Percentiles rank a stretch among this genome's conserved stretches.
Conservation (phyloP, 2,113 vertebrate species). For the Leucopsar rothschildi region DNA sequence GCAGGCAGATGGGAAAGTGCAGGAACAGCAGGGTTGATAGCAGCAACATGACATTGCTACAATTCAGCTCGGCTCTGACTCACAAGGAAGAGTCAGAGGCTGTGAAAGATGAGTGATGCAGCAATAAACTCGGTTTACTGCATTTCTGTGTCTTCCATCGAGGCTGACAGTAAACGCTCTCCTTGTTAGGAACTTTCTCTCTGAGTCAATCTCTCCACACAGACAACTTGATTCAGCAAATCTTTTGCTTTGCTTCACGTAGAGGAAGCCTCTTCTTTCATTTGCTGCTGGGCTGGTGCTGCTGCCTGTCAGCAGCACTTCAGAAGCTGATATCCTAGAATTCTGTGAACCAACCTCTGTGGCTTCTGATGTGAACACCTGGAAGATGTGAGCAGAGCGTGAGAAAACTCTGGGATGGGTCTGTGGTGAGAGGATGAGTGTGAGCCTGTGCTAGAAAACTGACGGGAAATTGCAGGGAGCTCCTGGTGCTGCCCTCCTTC, state of each 20-base stretch:
- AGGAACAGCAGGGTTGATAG: neutral
- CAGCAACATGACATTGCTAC: neutral
- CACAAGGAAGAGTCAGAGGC: neutral
- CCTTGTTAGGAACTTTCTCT: neutral
- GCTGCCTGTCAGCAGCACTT: neutral
- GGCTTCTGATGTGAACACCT: neutral
- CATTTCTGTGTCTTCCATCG: neutral
- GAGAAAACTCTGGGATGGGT: neutral
- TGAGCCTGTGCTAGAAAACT: neutral
- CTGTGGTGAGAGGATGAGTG: neutral
- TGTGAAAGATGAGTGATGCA: neutral
- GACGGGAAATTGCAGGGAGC: neutral
- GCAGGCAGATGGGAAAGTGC: neutral
- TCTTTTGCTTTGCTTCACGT: neutral
- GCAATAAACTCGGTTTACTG: neutral
- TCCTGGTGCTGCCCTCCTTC: neutral
- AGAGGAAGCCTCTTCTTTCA: neutral
- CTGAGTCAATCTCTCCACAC: neutral
- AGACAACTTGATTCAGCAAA: neutral
- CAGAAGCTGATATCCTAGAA: neutral
- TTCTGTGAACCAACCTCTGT: accelerated
- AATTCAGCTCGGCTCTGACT: neutral
- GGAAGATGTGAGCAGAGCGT: neutral
- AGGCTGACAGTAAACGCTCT: neutral
- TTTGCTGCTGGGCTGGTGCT: neutral